Evolutionary conservation across 2,797 vertebrate genomes (phyloP).

Genomic region (Typhlichthys eigenmanni): DNA sequence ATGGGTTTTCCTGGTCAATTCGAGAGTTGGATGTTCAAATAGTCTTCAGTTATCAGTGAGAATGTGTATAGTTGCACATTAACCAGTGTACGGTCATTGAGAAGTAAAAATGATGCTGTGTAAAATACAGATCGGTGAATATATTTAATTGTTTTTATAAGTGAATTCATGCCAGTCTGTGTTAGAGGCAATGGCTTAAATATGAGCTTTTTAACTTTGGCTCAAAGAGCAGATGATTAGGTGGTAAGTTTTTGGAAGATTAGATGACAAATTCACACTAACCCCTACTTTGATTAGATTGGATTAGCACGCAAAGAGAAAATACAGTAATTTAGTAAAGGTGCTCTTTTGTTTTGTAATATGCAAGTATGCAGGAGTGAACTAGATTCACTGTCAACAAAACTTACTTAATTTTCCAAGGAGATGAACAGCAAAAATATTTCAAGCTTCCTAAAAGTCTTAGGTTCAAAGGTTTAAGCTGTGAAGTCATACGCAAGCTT

Average conservation of each 20-base stretch:
- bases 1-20: neutral
- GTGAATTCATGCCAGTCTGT: constrained; percentile 22
- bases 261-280: constrained; percentile 38
- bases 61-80: constrained; percentile 19
- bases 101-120: constrained; percentile 20
- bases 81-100: constrained; percentile 39
- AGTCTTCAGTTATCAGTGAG: constrained; percentile 20
- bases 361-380: constrained; percentile 38
- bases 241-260: constrained; percentile 64
- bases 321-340: constrained; percentile 43
- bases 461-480: constrained; percentile 30
- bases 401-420: constrained; percentile 34
- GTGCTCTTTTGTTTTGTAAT: constrained; percentile 51
- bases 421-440: constrained; percentile 48
- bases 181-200: constrained; percentile 29
- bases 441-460: constrained; percentile 38
- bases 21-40: constrained; percentile 1
- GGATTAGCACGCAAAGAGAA: constrained; percentile 49
- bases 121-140: neutral
- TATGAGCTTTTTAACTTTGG: constrained; percentile 53
- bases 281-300: constrained; percentile 45
- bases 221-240: constrained; percentile 59
- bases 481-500: constrained; percentile 52
- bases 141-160: neutral
- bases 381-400: constrained; percentile 4